A percentile compares a stretch with the other conserved stretches of the same genome.
Conservation (phyloP, 2,113 vertebrate species). For the Aptenodytes patagonicus region DNA sequence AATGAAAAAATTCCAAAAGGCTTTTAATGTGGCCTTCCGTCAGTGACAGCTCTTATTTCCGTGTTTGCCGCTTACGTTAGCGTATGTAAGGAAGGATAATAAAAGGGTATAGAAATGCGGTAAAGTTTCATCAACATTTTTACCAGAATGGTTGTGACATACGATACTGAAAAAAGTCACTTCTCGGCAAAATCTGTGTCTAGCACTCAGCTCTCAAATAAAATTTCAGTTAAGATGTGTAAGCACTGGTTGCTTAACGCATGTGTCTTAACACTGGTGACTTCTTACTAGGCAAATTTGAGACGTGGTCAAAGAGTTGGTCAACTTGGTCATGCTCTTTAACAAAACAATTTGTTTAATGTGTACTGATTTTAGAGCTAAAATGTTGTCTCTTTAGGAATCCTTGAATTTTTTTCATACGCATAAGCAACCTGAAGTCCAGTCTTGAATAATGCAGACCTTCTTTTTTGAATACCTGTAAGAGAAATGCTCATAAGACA, state of each 20-base stretch:
- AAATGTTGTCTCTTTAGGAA: background rate
- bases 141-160: background rate
- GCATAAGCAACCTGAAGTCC: background rate
- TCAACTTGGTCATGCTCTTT: background rate
- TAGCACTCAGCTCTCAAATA: background rate
- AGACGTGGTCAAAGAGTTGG: background rate
- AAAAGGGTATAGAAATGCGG: background rate
- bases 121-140: background rate
- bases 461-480: slow-evolving; percentile 49
- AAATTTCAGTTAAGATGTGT: background rate
- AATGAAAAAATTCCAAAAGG: background rate
- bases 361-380: background rate
- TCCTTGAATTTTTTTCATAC: background rate
- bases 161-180: background rate
- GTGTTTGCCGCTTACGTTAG: background rate
- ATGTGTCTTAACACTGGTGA: background rate
- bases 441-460: background rate
- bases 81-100: background rate
- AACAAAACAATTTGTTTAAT: background rate
- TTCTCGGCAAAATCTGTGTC: background rate
- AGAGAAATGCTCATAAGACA: slow-evolving; percentile 27
- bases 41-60: background rate
- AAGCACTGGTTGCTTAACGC: background rate
- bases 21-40: background rate
- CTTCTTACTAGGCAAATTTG: background rate